Base-by-base conservation (phyloP, 2,888 invertebrate genomes). In the Penaeus monodon region DNA sequence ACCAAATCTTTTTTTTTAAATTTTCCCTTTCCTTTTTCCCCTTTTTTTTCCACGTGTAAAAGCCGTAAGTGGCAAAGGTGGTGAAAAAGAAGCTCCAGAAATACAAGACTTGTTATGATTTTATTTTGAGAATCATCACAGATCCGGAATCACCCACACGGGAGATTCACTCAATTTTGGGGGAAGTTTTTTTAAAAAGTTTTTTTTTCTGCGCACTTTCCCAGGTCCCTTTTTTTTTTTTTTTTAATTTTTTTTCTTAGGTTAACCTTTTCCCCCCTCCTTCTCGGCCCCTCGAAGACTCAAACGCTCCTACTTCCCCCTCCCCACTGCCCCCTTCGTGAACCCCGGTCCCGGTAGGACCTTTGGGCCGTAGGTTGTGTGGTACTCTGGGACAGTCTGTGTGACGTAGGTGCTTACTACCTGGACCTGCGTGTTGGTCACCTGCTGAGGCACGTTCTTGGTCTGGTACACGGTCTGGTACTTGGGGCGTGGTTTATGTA, bases 391-490 rank as follows among this genome's bases (percentile, higher is more conserved):
- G 27, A 88, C 88, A 29, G 74, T 74, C 57, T 86, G 64, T 29
- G 89, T 86, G 78, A 86, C 38, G 88, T 88, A 89, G 29, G 76
- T 65, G 12, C 85, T 78, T 57, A 88, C 38, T 33, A 86, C 74
- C 73, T 83, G 80, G 24, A 73, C 84, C 70, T 89, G 68, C 20
- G 78, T 83, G 44, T 76, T 70, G 29, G 88, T 88, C 44, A 88
- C 80, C 81, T 86, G 81, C 77, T 88, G 80, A 14, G 88, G 88
- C 70, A 63, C 12, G 73, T 80, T 80, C 57, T 88, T 73, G 14
- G 88, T 88, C 64, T 80, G 84, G 86, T 86, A 84, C 29, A 77
- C 81, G 57, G 88, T 88, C 82, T 89, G 86, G 84, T 88, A 88
- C 81, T 86, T 73, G 24, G 83, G 24, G 83, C 76, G 38, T 84